These are phyloP conservation scores for Ctenoplectra terminalis DNA, from an alignment of 1,140 invertebrate species.

Conservation along the genomic window DNA sequence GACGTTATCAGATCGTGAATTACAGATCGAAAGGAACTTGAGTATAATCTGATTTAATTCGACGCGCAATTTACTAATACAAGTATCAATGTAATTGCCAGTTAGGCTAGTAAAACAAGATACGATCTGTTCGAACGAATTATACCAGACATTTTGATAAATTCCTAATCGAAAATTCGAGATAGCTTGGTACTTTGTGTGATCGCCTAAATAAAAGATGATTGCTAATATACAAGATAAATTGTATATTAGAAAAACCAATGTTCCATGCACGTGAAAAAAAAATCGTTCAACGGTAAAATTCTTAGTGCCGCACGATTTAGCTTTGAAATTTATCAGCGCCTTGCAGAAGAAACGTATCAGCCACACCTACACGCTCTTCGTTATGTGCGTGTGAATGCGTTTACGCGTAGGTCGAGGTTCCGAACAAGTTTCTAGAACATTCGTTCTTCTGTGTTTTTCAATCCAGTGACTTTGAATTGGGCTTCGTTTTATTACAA, in stretches of 20 bases:
- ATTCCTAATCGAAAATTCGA: not conserved
- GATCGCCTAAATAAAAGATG: no score
- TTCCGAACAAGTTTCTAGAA: not conserved
- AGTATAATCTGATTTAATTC: not conserved
- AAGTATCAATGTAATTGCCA: not conserved
- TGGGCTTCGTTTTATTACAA: not conserved
- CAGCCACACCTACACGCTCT: not conserved
- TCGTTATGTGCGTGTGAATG: no score
- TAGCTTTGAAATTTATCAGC: slow-evolving; percentile 23
- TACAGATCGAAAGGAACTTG: no score
- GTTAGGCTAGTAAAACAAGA: not conserved
- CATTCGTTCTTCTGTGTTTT: not conserved
- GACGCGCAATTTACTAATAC: not conserved
- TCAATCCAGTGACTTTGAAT: not conserved
- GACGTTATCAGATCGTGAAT: not conserved
- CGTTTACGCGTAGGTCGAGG: not conserved
- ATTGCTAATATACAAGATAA: no score
- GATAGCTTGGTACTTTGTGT: not conserved
- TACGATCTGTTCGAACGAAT: not conserved
- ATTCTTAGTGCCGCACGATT: not conserved
- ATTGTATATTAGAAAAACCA: not conserved
- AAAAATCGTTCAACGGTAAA: slow-evolving; percentile 8
- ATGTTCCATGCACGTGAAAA: not conserved
- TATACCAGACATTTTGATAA: not conserved
- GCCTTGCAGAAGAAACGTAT: not conserved